Conservation (phyloP, 2,797 vertebrate genomes). For the Pangasius larnaudii region DNA sequence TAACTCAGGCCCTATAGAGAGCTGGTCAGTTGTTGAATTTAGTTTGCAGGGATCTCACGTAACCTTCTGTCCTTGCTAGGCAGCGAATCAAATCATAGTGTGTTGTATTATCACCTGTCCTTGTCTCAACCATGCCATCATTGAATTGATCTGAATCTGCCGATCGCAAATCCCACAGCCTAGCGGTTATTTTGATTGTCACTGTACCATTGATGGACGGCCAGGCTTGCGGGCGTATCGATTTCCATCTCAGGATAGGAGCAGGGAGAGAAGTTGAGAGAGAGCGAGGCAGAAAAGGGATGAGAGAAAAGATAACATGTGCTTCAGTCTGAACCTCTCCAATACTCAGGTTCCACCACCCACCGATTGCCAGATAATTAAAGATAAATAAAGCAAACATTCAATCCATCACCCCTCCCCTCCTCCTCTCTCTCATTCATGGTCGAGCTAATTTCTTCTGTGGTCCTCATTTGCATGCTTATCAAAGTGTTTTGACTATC, state of each 20-base stretch:
- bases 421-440: conserved; percentile 52
- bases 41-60: conserved; percentile 6
- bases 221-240: conserved; percentile 50
- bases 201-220: conserved; percentile 61
- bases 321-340: conserved; percentile 43
- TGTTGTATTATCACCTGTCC: conserved; percentile 70
- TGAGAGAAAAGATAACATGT: conserved; percentile 49
- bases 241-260: conserved; percentile 50
- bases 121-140: conserved; percentile 67
- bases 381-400: conserved; percentile 73
- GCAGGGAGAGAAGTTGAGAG: conserved; percentile 30
- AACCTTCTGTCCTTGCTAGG: conserved; percentile 43
- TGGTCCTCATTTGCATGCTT: conserved; percentile 82
- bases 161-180: conserved; percentile 47
- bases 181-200: conserved; percentile 61
- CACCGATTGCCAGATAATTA: conserved; percentile 71
- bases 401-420: conserved; percentile 68
- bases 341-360: conserved; percentile 48
- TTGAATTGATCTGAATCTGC: conserved; percentile 54
- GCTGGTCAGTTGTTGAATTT: neutral
- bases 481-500: conserved; percentile 84
- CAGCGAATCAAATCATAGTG: conserved; percentile 60
- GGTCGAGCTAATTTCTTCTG: conserved; percentile 78
- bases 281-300: conserved; percentile 35
- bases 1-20: neutral